Evolutionary conservation across 2,888 invertebrate species (phyloP).

Genomic region (Tachina grossa): DNA sequence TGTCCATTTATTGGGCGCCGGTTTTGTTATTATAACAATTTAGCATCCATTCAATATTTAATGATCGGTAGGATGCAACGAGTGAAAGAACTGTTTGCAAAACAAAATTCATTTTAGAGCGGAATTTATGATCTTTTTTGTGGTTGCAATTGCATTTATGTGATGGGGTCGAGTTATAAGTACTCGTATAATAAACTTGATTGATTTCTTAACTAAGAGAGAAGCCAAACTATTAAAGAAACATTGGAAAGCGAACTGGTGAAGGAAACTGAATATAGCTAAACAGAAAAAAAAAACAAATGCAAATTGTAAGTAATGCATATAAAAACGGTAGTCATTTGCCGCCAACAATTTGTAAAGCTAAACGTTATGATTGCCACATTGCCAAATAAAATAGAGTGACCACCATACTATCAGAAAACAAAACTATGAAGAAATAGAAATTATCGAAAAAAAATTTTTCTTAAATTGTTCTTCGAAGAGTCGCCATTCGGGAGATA

Average conservation of each 20-base stretch:
- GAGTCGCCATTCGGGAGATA: neutral
- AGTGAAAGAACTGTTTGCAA: slow-evolving; percentile 43
- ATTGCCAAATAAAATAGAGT: slow-evolving; percentile 1
- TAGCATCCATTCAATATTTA: slow-evolving; percentile 70
- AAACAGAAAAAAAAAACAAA: neutral
- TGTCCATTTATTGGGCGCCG: slow-evolving; percentile 70
- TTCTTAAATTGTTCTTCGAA: neutral
- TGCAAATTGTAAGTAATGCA: slow-evolving; percentile 9
- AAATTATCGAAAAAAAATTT: neutral
- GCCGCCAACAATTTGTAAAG: slow-evolving; percentile 73
- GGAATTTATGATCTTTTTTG: slow-evolving; percentile 63
- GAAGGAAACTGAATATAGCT: neutral
- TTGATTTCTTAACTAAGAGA: slow-evolving; percentile 55
- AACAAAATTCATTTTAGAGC: slow-evolving; percentile 51
- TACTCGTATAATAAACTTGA: slow-evolving; percentile 53
- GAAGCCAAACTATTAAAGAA: slow-evolving; percentile 8
- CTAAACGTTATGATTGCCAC: slow-evolving; percentile 74
- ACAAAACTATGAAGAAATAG: neutral
- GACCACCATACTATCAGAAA: neutral
- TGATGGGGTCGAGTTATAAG: slow-evolving; percentile 21
- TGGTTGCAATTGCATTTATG: slow-evolving; percentile 53
- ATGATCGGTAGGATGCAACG: slow-evolving; percentile 48
- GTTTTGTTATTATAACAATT: slow-evolving; percentile 73
- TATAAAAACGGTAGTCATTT: slow-evolving; percentile 71
- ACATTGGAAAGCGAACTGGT: neutral